A percentile compares a stretch with the other conserved stretches of the same genome.
Evolutionary conservation across 2,113 vertebrate genomes (phyloP).

Genomic region (Ceuthmochares aereus): DNA sequence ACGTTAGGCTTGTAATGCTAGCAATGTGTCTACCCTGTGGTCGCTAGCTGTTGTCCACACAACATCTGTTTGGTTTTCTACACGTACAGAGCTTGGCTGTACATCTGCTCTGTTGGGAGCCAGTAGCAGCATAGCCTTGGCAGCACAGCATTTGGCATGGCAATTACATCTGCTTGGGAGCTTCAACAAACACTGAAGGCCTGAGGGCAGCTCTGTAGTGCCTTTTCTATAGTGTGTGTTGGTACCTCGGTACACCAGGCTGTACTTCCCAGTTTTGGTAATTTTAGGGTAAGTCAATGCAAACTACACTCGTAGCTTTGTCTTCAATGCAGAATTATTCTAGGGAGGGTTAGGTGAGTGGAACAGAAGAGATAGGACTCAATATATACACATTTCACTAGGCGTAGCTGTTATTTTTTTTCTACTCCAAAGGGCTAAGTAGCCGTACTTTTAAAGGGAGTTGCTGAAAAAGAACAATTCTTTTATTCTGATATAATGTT

Average conservation of each 20-base stretch:
- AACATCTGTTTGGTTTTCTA: rapidly evolving
- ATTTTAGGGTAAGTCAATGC: not conserved
- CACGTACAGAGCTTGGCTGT: not conserved
- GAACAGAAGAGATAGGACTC: not conserved
- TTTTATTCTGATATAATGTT: not conserved
- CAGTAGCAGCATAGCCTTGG: not conserved
- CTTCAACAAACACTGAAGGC: rapidly evolving
- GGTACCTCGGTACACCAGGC: not conserved
- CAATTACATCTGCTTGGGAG: not conserved
- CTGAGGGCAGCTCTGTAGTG: not conserved
- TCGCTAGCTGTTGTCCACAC: rapidly evolving
- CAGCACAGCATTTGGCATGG: not conserved
- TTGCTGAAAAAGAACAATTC: not conserved
- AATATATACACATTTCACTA: not conserved
- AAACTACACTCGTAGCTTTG: not conserved
- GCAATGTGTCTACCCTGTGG: rapidly evolving
- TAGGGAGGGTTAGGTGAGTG: not conserved
- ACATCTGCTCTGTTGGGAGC: not conserved
- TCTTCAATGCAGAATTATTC: not conserved
- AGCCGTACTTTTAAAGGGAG: not conserved
- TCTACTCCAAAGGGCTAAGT: not conserved
- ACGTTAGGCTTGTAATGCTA: rapidly evolving
- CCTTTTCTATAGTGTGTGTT: not conserved
- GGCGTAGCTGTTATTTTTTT: not conserved
- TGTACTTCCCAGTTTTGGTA: not conserved